Conservation (phyloP, 2,113 vertebrate species). For the Meles meles region DNA sequence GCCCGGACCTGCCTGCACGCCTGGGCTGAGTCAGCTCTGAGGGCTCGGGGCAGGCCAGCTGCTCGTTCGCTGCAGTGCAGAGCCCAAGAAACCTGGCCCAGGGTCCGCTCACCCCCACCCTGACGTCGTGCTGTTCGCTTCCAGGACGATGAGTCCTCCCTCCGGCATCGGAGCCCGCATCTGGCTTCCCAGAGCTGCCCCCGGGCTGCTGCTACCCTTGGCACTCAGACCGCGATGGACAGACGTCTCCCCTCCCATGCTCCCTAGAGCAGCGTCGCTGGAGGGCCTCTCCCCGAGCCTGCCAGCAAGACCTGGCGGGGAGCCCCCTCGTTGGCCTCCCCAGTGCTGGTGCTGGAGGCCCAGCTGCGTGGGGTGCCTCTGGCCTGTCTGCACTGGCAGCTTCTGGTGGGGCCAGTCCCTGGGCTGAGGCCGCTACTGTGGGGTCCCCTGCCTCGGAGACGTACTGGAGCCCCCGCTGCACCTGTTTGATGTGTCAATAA, state of each 20-base stretch:
- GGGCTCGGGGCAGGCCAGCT: background rate
- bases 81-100: too few relatives aligned
- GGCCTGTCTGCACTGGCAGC: background rate
- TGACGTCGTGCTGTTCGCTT: background rate
- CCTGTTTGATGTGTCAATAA: conserved; percentile 9
- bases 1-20: too few relatives aligned
- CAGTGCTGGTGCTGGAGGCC: too few relatives aligned
- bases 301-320: background rate
- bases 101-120: background rate
- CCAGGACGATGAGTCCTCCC: background rate
- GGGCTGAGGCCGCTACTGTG: background rate
- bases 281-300: background rate
- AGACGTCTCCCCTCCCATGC: background rate
- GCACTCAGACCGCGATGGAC: background rate
- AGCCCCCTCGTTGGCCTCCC: background rate
- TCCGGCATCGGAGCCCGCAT: fast-evolving
- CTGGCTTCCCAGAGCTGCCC: background rate
- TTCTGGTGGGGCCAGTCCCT: background rate
- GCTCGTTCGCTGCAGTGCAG: background rate
- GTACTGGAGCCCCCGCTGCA: background rate
- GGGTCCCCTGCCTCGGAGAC: background rate
- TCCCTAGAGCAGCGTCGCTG: background rate
- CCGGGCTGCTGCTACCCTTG: background rate
- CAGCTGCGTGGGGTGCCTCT: background rate
- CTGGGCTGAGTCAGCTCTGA: background rate